A percentile compares a stretch with the other conserved stretches of the same genome.
Evolutionary conservation across 2,113 vertebrate species (phyloP).

Genomic region (Oryzias celebensis): DNA sequence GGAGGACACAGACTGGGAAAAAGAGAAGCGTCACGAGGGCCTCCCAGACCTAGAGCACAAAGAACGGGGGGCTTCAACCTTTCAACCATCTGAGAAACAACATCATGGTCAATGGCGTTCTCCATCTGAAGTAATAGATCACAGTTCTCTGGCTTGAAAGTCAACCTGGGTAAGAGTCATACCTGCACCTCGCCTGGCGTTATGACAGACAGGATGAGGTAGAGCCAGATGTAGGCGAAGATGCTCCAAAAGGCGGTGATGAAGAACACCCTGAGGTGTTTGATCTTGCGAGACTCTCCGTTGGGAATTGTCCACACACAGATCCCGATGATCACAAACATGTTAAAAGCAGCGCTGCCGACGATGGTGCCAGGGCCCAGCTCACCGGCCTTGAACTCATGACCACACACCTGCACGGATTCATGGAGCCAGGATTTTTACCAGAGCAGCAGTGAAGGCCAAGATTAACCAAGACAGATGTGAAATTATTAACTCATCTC

Average conservation of each 20-base stretch:
- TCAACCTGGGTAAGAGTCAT: not conserved
- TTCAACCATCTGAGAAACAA: too few relatives aligned
- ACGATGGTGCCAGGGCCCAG: slow-evolving; percentile 93
- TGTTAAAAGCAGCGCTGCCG: slow-evolving; percentile 96
- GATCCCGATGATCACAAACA: slow-evolving; percentile 95
- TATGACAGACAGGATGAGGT: slow-evolving; percentile 91
- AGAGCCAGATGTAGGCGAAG: slow-evolving; percentile 98
- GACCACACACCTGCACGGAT: slow-evolving; percentile 84
- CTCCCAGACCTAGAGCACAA: slow-evolving; percentile 85
- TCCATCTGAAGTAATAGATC: not conserved
- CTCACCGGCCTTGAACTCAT: slow-evolving; percentile 87
- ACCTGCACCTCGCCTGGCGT: slow-evolving; percentile 88
- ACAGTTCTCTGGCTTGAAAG: not conserved
- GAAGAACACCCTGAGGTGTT: slow-evolving; percentile 95
- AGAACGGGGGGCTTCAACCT: too few relatives aligned
- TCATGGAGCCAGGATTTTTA: not conserved
- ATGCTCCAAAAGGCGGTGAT: slow-evolving; percentile 97
- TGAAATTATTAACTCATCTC: not conserved
- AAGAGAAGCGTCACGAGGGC: slow-evolving; percentile 89
- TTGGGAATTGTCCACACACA: slow-evolving; percentile 90
- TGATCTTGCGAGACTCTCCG: slow-evolving; percentile 87
- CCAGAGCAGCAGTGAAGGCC: too few relatives aligned
- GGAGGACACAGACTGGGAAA: slow-evolving; percentile 92
- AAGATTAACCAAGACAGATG: not conserved
- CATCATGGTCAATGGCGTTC: not conserved